Base-by-base conservation (phyloP, 2,113 vertebrate genomes). In the Eonycteris spelaea region DNA sequence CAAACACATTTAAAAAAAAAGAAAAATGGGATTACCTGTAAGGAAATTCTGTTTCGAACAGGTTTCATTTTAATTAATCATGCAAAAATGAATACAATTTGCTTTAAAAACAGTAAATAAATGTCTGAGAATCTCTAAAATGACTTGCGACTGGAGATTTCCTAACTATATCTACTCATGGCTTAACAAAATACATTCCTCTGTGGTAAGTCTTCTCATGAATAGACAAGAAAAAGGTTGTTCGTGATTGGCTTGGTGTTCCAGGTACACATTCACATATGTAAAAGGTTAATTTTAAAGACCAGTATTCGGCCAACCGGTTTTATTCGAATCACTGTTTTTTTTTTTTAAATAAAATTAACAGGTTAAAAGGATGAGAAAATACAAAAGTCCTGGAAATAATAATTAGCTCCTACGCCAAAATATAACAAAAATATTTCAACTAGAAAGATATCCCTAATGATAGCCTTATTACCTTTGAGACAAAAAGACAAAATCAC, bases 51-150 rank as follows among this genome's bases (percentile, higher is more conserved):
- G 18, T n/a, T 88, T 75, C 71, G 22, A 91, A 85, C 6, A 80
- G 57, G 19, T 45, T 86, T 85, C 43, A 90, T 86, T 94, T 95
- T 93, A 94, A 95, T 84, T 83, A 95, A 92, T 7, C 68, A 83
- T 51, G 61, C 15, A 84, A 92, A 95, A 61, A 73, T 35, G 24
- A 26, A 70, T 83, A 67, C 67, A 51, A 63, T 68, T 94, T 94
- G 67, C 16, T 93, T 92, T 95, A 43, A 94, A 94, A 88, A 63
- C 38, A 55, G 40, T 26, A 91, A 94, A 83, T 86, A 93, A 94
- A 85, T 55, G 35, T 83, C 79, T 79, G 57, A 80, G 57, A 48
- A 71, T 84, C 57, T 80, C 90, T 61, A 24, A 71, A 86, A 48
- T 43, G n/a, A 68, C 59, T 67, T 65, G 38, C 35, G 82, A 24